phyloP scores from a whole-genome alignment of 2,797 vertebrate species.

The Acanthis flammea region DNA sequence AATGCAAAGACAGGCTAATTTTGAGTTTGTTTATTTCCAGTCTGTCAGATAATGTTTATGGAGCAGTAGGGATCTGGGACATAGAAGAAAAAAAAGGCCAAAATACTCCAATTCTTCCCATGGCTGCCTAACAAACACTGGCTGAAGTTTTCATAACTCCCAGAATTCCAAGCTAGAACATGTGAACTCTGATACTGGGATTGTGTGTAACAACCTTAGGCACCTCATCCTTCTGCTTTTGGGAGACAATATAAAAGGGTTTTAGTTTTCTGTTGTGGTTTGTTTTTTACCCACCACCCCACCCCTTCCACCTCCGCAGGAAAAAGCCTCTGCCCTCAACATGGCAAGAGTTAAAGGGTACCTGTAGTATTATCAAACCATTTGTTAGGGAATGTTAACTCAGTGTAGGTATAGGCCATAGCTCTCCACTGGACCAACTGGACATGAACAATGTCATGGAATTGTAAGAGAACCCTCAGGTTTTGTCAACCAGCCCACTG shows the following conservation, averaged over 20 bases:
- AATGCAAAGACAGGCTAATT: neutral
- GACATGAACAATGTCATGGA: neutral
- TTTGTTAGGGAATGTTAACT: neutral
- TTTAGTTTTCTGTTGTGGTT: neutral
- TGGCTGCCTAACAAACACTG: neutral
- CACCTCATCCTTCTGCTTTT: neutral
- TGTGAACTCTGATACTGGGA: neutral
- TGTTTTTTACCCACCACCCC: neutral
- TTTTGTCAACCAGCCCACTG: neutral
- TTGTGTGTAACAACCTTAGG: rapidly evolving
- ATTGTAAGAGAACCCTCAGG: neutral
- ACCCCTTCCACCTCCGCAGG: neutral
- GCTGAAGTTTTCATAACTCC: neutral
- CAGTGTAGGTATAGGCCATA: neutral
- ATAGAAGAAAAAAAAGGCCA: neutral
- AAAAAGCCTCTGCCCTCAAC: neutral
- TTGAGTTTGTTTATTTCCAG: neutral
- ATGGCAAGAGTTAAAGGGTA: neutral
- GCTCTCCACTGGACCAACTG: neutral
- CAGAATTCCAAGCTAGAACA: neutral
- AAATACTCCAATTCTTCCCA: neutral
- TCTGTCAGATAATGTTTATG: neutral
- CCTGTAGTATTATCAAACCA: neutral
- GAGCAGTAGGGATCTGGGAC: neutral
- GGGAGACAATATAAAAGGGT: neutral